Percentiles rank a stretch among this genome's conserved stretches.
Evolutionary conservation across 2,113 vertebrate genomes (phyloP).

Genomic region (Circaetus gallicus): DNA sequence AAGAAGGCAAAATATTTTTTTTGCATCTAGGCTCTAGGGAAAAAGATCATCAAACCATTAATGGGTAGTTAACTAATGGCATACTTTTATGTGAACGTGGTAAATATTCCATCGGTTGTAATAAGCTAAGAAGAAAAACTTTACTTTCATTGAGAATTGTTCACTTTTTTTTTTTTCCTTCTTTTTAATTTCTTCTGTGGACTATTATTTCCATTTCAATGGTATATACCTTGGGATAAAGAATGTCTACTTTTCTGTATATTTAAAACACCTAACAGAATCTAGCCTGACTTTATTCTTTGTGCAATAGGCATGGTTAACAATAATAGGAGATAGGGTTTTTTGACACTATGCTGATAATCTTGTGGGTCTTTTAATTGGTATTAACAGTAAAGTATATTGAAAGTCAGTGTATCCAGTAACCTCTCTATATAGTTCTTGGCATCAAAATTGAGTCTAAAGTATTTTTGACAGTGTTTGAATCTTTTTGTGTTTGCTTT

Average conservation of each 20-base stretch:
- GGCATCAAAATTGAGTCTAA: not conserved
- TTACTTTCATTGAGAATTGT: not conserved
- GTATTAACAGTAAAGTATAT: not conserved
- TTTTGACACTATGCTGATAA: not conserved
- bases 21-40: not conserved
- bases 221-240: not conserved
- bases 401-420: not conserved
- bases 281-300: not conserved
- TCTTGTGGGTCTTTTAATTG: not conserved
- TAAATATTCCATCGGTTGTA: not conserved
- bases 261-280: not conserved
- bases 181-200: not conserved
- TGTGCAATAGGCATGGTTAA: not conserved
- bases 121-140: not conserved
- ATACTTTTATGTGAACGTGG: not conserved
- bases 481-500: not conserved
- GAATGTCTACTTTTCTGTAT: not conserved
- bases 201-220: not conserved
- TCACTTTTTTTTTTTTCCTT: not conserved
- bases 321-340: not conserved
- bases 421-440: not conserved
- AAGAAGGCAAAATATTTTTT: not conserved
- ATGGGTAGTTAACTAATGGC: not conserved
- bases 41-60: not conserved
- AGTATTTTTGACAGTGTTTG: not conserved